Percentiles rank a stretch among this genome's conserved stretches.
Conservation (phyloP, 2,888 invertebrate genomes). For the Chymomyza fuscimana region DNA sequence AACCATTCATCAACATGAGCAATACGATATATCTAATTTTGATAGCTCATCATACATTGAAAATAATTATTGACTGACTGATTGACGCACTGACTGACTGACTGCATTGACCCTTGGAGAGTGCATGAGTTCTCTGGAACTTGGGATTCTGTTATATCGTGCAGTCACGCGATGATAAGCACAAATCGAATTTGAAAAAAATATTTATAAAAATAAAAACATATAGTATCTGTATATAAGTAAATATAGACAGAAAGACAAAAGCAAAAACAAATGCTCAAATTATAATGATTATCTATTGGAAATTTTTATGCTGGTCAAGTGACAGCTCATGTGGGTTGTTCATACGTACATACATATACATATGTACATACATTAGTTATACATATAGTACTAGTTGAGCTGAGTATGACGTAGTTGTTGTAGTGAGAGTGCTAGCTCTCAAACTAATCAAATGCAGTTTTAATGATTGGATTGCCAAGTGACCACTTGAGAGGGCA, state of each 20-base stretch:
- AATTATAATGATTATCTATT: slow-evolving; percentile 44
- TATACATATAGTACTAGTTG: too few relatives aligned
- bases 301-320: slow-evolving; percentile 51
- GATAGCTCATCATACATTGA: slow-evolving; percentile 43
- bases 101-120: neutral
- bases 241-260: neutral
- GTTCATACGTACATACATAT: too few relatives aligned
- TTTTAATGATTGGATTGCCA: neutral
- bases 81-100: too few relatives aligned
- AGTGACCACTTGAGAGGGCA: neutral
- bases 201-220: too few relatives aligned
- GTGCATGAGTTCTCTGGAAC: slow-evolving; percentile 8
- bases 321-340: slow-evolving; percentile 4
- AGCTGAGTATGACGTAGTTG: too few relatives aligned
- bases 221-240: neutral
- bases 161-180: slow-evolving; percentile 68
- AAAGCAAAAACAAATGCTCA: neutral
- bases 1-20: slow-evolving; percentile 48
- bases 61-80: neutral
- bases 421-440: neutral
- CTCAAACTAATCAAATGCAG: neutral
- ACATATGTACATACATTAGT: too few relatives aligned
- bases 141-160: slow-evolving; percentile 1
- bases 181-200: slow-evolving; percentile 60
- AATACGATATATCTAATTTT: slow-evolving; percentile 37